Base-by-base conservation (phyloP, 2,797 vertebrate genomes). In the Meda fulgida region DNA sequence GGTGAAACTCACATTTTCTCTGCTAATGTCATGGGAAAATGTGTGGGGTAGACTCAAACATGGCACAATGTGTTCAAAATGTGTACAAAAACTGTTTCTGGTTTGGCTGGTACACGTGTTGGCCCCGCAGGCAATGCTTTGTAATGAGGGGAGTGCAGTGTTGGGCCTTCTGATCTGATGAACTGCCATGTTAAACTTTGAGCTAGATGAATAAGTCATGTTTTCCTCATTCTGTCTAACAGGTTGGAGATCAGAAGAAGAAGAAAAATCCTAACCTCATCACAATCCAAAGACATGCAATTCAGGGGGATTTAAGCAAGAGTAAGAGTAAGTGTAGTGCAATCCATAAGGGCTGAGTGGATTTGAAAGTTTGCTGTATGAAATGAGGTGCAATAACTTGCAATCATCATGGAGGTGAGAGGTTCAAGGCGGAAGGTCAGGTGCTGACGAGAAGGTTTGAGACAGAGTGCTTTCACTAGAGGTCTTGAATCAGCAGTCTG, bases 401-500 rank as follows among this genome's bases (percentile, higher is more conserved):
- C 81, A 85, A 82, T 83, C 78, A 76, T 78, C 81, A 67, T 16
- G 51, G 73, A 55, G 81, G 60, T 79, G 48, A 66, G 53, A 58
- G 75, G 77, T 63, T 79, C 46, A 60, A 38, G 36, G 38, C n/a
- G 18, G 67, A 29, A 51, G 85, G 55, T 76, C 77, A 80, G 72
- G 31, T 80, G 85, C 78, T 82, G 58, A 66, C 69, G 23, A 63
- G 71, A 75, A 67, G 72, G 34, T 79, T 79, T 78, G 53, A 79
- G 77, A 76, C 7, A 9, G 48, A 78, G 38, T 31, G 51, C 31
- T 65, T 71, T 46, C 58, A 76, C 53, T 73, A 43, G 76, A 85
- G 53, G 31, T 79, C 72, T 81, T 76, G 53, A 81, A 81, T 86
- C 87, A 85, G 86, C 78, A 86, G 75, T 81, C 85, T 73, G 66